Percentiles rank a stretch among this genome's conserved stretches.
phyloP scores from a whole-genome alignment of 2,797 vertebrate species.

The Meda fulgida region DNA sequence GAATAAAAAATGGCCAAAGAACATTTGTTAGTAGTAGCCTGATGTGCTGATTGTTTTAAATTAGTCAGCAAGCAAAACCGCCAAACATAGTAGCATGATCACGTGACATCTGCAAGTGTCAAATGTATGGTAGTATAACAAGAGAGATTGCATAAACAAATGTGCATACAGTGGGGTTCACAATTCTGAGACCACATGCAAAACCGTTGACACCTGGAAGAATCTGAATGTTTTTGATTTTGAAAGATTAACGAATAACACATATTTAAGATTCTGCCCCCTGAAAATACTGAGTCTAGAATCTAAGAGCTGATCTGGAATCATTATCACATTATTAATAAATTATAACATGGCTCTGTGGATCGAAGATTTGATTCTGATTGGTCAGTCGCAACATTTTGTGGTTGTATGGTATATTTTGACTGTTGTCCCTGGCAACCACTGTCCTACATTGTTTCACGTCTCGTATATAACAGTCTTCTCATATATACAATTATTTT shows the following conservation, averaged over 20 bases:
- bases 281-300: background rate
- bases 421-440: constrained; percentile 20
- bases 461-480: background rate
- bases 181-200: background rate
- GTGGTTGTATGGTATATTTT: background rate
- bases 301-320: background rate
- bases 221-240: background rate
- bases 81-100: background rate
- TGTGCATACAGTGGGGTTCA: background rate
- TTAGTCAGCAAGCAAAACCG: background rate
- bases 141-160: background rate
- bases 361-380: background rate
- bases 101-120: background rate
- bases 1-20: background rate
- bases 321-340: background rate
- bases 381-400: background rate
- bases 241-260: background rate
- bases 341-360: background rate
- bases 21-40: too few relatives aligned
- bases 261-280: background rate
- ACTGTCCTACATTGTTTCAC: constrained; percentile 17
- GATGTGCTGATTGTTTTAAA: too few relatives aligned
- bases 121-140: background rate
- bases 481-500: background rate
- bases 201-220: background rate